A percentile compares a stretch with the other conserved stretches of the same genome.
Conservation (phyloP, 35 echinoderm and acorn worm species). For the Stichopus chloronotus region DNA sequence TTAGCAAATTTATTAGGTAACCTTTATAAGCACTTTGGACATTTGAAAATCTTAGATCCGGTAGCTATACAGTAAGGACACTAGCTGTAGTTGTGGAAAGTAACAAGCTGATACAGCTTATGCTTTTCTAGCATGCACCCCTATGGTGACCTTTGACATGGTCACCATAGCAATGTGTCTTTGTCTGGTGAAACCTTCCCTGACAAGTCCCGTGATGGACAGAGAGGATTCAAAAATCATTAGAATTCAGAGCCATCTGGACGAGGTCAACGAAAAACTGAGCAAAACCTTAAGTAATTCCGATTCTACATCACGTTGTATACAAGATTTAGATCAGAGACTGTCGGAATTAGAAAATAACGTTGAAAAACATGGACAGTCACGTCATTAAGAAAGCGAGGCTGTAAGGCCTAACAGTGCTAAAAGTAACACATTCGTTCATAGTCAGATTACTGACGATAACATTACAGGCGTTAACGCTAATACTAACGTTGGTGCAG, state of each 20-base stretch:
- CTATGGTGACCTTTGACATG: too few relatives aligned
- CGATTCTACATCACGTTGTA: slow-evolving; percentile 1
- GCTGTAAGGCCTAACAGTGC: not conserved
- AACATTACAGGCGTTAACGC: too few relatives aligned
- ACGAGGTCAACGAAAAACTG: slow-evolving; percentile 31
- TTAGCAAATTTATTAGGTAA: too few relatives aligned
- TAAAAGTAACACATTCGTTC: not conserved
- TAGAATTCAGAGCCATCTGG: slow-evolving; percentile 18
- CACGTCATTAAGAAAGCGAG: not conserved
- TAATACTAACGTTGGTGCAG: not conserved
- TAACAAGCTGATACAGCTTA: too few relatives aligned
- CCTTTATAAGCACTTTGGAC: too few relatives aligned
- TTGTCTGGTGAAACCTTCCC: not conserved
- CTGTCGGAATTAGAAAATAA: slow-evolving; percentile 22
- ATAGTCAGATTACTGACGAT: too few relatives aligned
- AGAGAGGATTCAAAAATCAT: too few relatives aligned
- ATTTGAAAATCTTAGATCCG: too few relatives aligned
- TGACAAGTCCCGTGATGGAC: slow-evolving; percentile 20
- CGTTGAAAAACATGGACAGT: slow-evolving; percentile 7
- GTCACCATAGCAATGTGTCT: too few relatives aligned
- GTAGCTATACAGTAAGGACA: too few relatives aligned
- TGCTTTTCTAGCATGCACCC: too few relatives aligned
- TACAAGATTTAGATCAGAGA: slow-evolving; percentile 20
- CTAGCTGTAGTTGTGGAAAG: too few relatives aligned
- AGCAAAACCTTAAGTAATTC: slow-evolving; percentile 1